These are phyloP conservation scores for Dromiciops gliroides DNA, from an alignment of 2,113 vertebrate species.

Conservation along the genomic window DNA sequence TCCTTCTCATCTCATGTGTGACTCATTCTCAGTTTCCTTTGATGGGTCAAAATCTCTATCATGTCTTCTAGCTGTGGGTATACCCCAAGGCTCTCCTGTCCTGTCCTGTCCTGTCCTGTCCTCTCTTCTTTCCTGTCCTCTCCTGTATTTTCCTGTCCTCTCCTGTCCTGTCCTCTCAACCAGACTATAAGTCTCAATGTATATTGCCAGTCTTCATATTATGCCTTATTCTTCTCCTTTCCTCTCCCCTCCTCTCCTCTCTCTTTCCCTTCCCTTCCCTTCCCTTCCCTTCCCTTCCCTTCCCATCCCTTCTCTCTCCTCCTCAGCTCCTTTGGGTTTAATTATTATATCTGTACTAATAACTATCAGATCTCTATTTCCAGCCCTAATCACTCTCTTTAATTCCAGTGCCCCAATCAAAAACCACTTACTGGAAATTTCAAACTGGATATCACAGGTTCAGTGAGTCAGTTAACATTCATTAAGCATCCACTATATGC, in stretches of 20 bases:
- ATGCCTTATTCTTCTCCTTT: no score
- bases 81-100: neutral
- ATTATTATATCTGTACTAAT: neutral
- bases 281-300: no score
- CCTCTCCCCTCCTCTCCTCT: fast-evolving
- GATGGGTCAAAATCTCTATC: neutral
- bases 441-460: neutral
- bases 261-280: no score
- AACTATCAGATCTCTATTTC: neutral
- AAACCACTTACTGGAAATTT: neutral
- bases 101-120: neutral
- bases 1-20: neutral
- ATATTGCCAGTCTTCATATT: no score
- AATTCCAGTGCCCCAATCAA: neutral
- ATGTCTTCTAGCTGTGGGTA: neutral
- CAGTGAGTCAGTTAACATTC: neutral
- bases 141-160: no score
- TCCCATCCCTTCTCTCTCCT: no score
- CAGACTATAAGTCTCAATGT: no score
- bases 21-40: neutral
- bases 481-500: neutral
- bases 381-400: neutral
- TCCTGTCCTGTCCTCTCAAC: no score
- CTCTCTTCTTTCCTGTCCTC: no score
- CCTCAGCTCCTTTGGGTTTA: neutral